These are phyloP conservation scores for Emydura subglobosa DNA, from an alignment of 2,113 vertebrate genomes.

Conservation along the genomic window DNA sequence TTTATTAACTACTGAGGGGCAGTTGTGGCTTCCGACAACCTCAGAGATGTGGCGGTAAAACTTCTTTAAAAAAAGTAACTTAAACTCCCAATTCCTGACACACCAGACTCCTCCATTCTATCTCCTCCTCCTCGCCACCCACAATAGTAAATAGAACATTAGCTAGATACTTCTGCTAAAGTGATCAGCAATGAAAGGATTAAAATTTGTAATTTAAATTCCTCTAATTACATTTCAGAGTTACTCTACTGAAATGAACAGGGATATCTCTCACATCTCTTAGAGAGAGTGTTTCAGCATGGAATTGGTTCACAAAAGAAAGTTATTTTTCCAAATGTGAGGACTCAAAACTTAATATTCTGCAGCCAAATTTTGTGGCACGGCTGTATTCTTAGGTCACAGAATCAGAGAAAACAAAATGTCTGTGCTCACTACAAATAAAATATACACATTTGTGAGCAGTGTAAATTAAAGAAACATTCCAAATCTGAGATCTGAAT, in stretches of 20 bases:
- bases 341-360: background rate
- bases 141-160: background rate
- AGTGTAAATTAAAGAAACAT: background rate
- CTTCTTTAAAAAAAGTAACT: fast-evolving
- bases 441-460: background rate
- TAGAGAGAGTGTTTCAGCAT: background rate
- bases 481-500: background rate
- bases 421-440: background rate
- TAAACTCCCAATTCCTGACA: background rate
- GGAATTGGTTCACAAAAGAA: background rate
- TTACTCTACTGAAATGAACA: background rate
- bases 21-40: background rate
- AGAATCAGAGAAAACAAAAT: background rate
- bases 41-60: background rate
- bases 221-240: background rate
- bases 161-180: background rate
- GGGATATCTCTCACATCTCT: background rate
- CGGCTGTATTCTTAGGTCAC: background rate
- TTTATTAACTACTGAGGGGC: background rate
- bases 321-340: background rate
- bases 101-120: background rate
- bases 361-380: background rate
- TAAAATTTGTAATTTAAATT: background rate
- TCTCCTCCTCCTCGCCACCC: background rate
- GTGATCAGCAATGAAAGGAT: background rate